Evolutionary conservation across 2,888 invertebrate species (phyloP).

Genomic region (Axea sp.): DNA sequence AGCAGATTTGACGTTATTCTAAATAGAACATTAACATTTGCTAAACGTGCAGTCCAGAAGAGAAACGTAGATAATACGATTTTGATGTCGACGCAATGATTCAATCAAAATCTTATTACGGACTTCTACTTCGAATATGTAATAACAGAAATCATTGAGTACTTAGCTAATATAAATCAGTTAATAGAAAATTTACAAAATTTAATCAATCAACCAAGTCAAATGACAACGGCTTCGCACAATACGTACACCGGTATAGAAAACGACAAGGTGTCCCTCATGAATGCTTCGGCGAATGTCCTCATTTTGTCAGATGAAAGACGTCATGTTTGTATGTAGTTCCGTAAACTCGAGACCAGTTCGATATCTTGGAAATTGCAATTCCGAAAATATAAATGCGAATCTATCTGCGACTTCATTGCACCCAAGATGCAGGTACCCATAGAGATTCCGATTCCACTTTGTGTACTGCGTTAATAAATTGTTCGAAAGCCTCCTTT

Average conservation of each 20-base stretch:
- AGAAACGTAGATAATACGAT: neutral
- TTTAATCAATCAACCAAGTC: conserved; percentile 21
- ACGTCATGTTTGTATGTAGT: conserved; percentile 17
- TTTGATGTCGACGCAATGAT: too few species aligned
- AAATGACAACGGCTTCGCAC: conserved; percentile 2
- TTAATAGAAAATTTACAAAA: conserved; percentile 59
- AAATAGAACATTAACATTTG: conserved; percentile 36
- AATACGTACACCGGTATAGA: conserved; percentile 20
- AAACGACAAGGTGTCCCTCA: conserved; percentile 47
- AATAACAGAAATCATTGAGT: conserved; percentile 27
- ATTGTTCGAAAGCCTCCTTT: conserved; percentile 90
- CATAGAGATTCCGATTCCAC: conserved; percentile 96
- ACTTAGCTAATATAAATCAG: conserved; percentile 20
- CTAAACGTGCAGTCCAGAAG: conserved; percentile 20
- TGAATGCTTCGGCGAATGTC: conserved; percentile 38
- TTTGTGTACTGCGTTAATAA: conserved; percentile 89
- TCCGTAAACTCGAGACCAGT: conserved; percentile 15
- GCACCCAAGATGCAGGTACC: conserved; percentile 97
- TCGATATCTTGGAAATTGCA: conserved; percentile 13
- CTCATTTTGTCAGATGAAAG: conserved; percentile 28
- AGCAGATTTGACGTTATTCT: conserved; percentile 38
- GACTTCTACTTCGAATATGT: neutral
- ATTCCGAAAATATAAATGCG: conserved; percentile 36
- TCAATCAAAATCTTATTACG: neutral
- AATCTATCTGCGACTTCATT: conserved; percentile 80